Percentiles rank a stretch among this genome's conserved stretches.
phyloP scores from a whole-genome alignment of 2,113 vertebrate genomes.

The Nothocercus julius region DNA sequence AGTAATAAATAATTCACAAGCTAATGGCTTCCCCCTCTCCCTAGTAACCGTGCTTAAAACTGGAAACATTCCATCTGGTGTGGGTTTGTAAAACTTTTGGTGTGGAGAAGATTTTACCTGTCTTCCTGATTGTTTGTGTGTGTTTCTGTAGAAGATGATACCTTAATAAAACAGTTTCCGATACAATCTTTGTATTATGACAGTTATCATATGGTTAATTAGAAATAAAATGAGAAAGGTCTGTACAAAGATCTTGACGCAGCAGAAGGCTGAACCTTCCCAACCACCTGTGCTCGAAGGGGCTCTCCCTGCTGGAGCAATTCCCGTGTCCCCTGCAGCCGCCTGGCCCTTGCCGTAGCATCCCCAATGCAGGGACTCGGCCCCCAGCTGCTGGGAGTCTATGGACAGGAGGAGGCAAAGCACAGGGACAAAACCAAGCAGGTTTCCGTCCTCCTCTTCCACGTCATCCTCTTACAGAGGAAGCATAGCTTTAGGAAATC shows the following conservation, averaged over 20 bases:
- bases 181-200: background rate
- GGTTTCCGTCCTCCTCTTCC: background rate
- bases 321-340: fast-evolving
- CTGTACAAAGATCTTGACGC: background rate
- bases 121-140: background rate
- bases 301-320: background rate
- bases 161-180: background rate
- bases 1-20: conserved; percentile 38
- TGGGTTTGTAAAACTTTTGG: background rate
- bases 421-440: background rate
- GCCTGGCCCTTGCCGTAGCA: background rate
- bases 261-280: background rate
- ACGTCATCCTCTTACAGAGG: background rate
- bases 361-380: background rate
- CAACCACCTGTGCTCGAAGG: background rate
- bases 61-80: background rate
- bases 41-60: background rate
- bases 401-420: background rate
- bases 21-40: background rate
- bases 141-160: background rate
- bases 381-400: background rate
- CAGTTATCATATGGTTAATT: background rate
- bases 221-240: background rate
- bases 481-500: background rate
- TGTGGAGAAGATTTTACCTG: background rate